Conservation (phyloP, 2,888 invertebrate species). For the Abrostola tripartita region DNA sequence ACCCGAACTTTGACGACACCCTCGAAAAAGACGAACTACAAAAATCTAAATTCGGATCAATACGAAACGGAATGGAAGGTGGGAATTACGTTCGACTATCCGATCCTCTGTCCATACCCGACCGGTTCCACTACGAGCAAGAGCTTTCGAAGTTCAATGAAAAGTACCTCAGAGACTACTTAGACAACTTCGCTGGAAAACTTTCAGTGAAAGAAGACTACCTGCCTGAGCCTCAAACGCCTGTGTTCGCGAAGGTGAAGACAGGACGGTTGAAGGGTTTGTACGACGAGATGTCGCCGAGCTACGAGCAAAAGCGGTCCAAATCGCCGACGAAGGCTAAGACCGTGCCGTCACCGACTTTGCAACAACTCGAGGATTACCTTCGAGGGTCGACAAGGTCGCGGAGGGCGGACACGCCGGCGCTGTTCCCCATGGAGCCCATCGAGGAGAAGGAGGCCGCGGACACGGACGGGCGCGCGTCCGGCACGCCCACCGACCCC, state of each 20-base stretch:
- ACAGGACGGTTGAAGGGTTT: conserved; percentile 75
- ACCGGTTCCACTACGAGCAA: conserved; percentile 79
- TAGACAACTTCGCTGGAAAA: conserved; percentile 77
- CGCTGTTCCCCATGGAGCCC: conserved; percentile 87
- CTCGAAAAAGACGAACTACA: conserved; percentile 74
- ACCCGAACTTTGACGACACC: conserved; percentile 70
- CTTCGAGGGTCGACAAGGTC: conserved; percentile 76
- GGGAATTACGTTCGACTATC: conserved; percentile 81
- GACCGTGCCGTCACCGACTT: conserved; percentile 79
- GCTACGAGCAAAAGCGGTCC: conserved; percentile 73
- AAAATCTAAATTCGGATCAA: conserved; percentile 82
- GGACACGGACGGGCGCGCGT: conserved; percentile 81
- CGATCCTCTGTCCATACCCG: conserved; percentile 78
- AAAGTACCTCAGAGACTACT: conserved; percentile 78
- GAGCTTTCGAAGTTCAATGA: conserved; percentile 84
- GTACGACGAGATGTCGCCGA: conserved; percentile 79
- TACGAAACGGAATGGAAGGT: conserved; percentile 78
- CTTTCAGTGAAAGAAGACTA: conserved; percentile 80
- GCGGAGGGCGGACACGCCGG: conserved; percentile 78
- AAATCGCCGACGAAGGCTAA: conserved; percentile 79
- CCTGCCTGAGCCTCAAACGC: conserved; percentile 83
- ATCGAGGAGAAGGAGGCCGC: conserved; percentile 79
- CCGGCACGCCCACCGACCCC: conserved; percentile 91
- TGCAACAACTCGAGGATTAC: conserved; percentile 85
- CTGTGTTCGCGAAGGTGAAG: conserved; percentile 83